Base-by-base conservation (phyloP, 2,113 vertebrate species). In the Halichoerus grypus region DNA sequence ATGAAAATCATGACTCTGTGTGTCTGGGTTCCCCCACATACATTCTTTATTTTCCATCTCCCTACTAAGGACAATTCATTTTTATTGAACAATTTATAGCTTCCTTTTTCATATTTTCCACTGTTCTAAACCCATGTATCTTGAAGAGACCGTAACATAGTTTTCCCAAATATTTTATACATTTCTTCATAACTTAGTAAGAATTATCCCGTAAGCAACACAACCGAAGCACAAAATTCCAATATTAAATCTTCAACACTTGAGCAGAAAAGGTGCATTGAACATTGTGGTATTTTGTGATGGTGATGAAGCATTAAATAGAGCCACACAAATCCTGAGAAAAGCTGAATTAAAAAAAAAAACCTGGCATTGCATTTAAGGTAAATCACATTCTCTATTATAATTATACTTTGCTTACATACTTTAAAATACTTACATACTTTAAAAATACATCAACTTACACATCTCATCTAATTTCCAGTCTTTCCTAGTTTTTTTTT, bases 111-210 rank as follows among this genome's bases (percentile, higher is more conserved):
- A 71, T 76, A 80, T 80, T 92, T 67, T 61, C 5, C 19, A 33
- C 81, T 79, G 80, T 95, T 96, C 67, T 55, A 77, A 94, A 87
- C 59, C 59, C 74, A 71, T 16, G 14, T 28, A 63, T 90, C 59
- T 97, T 85, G 31, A 81, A 93, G 22, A 97, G 28, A 69, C 31
- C 24, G 59, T 65, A 67, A 84, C 19, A 85, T n/a, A 83, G 72
- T 88, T 91, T 97, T 74, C 65, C 42, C 82, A 97, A 91, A 57
- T 79, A 33, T 49, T 87, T 93, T 72, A 65, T 51, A 91, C 83
- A 95, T 93, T 65, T 84, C 51, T 72, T 80, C 51, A 89, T 80
- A 80, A 87, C 5, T 87, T 89, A 67, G 39, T 31, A 71, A 61
- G 26, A 89, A 83, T 28, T 39, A 53, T 81, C 63, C 94, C 39